Base-by-base conservation (phyloP, 1,140 invertebrate genomes). In the Lasioglossum albipes region DNA sequence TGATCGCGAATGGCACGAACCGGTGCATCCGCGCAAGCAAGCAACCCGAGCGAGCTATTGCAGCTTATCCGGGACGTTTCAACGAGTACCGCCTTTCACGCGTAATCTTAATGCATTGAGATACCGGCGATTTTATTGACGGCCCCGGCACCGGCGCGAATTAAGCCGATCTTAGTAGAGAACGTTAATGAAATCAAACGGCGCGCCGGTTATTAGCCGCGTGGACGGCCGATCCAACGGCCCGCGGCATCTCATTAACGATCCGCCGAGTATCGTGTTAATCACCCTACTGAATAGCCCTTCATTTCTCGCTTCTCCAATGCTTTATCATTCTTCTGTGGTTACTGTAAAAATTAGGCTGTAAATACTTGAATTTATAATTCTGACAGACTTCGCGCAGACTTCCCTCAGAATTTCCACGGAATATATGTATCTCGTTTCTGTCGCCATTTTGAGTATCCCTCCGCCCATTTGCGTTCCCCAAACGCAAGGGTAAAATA, bases 31-130 rank as follows among this genome's bases (percentile, higher is more conserved):
- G 42, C 10, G 22, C 12, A 45, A 7, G 41, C 62, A 13, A 22
- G 22, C 10, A n/a, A 18, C 20, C 57, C 57, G 57, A 18, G 4
- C 27, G n/a, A 20, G 31, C 16, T 18, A 42, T 61, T 22, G 57
- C 49, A n/a, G 36, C 72, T 69, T 80, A 80, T 80, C 79, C 79
- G 27, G 12, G 5, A 67, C 13, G 65, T 36, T 67, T 22, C 52
- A 57, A 7, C 36, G 42, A 59, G 54, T 54, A 61, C 64, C 64
- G 73, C 72, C 72, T 75, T 80, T 80, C 73, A 62, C 79, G 73
- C 79, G 79, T 80, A 75, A 80, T 80, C 79, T 80, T 80, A 80
- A 80, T 80, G 79, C 79, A 80, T 75, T 75, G 74, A 80, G 79
- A 80, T 80, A 80, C 64, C 65, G 52, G n/a, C 57, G 79, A 49